Conservation (phyloP, 1,140 invertebrate genomes). For the Drosophila fuyamai region DNA sequence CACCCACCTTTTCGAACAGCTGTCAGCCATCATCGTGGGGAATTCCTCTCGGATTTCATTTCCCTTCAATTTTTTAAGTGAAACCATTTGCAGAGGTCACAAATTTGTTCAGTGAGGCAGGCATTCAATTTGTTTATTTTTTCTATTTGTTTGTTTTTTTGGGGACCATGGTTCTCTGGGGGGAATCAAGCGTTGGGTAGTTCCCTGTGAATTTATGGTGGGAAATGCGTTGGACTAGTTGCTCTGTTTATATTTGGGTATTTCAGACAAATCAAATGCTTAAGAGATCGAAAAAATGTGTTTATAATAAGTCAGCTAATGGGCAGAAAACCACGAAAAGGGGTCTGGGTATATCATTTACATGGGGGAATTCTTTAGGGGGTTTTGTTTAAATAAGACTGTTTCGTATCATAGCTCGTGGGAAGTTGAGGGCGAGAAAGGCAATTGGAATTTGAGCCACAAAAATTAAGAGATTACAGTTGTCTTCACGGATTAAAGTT, state of each 20-base stretch:
- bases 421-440: constrained; percentile 6
- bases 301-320: constrained; percentile 76
- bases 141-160: constrained; percentile 23
- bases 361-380: constrained; percentile 17
- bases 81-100: constrained; percentile 67
- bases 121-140: constrained; percentile 53
- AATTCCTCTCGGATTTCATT: constrained; percentile 40
- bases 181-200: constrained; percentile 45
- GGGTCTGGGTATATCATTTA: constrained; percentile 63
- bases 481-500: not conserved
- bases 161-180: constrained; percentile 1
- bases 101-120: constrained; percentile 68
- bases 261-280: constrained; percentile 63
- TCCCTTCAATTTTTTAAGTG: constrained; percentile 40
- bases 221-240: constrained; percentile 55
- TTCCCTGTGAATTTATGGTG: constrained; percentile 70
- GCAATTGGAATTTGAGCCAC: constrained; percentile 3
- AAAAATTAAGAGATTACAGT: not conserved
- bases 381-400: not conserved
- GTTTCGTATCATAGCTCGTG: constrained; percentile 27
- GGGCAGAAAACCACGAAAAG: constrained; percentile 51
- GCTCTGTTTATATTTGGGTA: constrained; percentile 61
- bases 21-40: constrained; percentile 14
- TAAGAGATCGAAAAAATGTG: constrained; percentile 62
- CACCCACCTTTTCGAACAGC: constrained; percentile 15